Percentiles rank a stretch among this genome's conserved stretches.
These are phyloP conservation scores for Alauda arvensis DNA, from an alignment of 2,797 vertebrate genomes.

Conservation along the genomic window DNA sequence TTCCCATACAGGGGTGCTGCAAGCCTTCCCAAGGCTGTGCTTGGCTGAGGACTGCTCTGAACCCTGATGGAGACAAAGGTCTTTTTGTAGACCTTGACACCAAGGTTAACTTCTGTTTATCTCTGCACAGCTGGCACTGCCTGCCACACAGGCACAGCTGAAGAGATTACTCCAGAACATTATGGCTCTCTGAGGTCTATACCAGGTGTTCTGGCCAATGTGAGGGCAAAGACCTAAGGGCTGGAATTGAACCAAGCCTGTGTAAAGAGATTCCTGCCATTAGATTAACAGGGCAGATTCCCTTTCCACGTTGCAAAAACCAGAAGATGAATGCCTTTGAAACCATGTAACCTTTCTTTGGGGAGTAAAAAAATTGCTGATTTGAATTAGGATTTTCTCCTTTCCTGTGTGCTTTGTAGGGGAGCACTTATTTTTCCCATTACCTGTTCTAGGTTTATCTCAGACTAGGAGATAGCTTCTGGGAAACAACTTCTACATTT, in stretches of 20 bases:
- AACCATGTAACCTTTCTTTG: not conserved
- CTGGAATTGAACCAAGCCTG: not conserved
- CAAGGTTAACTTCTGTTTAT: constrained; percentile 3
- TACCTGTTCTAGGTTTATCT: not conserved
- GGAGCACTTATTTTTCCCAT: not conserved
- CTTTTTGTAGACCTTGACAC: not conserved
- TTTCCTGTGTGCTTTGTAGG: not conserved
- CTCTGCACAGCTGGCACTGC: not conserved
- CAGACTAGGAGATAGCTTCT: not conserved
- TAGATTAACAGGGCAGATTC: not conserved
- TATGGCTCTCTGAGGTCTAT: not conserved
- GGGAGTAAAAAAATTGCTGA: not conserved
- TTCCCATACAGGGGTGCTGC: not conserved
- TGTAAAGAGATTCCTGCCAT: not conserved
- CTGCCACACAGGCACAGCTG: not conserved
- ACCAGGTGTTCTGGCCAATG: not conserved
- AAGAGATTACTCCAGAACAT: not conserved
- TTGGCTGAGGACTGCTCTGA: not conserved
- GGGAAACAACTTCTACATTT: not conserved
- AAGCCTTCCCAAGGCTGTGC: not conserved
- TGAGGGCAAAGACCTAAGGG: not conserved
- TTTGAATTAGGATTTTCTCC: not conserved
- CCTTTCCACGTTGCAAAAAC: not conserved
- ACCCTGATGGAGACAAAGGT: not conserved
- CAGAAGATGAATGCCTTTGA: not conserved